Conservation (phyloP, 2,888 invertebrate genomes). For the Folsomia candida region DNA sequence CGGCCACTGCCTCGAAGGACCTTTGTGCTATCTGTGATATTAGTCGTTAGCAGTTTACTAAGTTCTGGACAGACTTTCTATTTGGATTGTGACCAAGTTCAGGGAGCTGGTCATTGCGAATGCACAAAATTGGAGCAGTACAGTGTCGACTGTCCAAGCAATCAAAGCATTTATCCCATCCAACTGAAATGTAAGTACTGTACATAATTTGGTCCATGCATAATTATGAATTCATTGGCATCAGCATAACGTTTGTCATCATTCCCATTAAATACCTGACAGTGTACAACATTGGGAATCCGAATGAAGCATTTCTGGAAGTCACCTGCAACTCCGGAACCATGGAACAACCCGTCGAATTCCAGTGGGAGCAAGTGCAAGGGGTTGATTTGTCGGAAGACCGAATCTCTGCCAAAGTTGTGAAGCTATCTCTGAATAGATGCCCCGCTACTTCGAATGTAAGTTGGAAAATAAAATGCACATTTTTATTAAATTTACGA, state of each 20-base stretch:
- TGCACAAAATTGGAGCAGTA: neutral
- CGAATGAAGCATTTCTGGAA: neutral
- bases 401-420: conserved; percentile 23
- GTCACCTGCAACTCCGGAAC: conserved; percentile 5
- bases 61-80: neutral
- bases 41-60: neutral
- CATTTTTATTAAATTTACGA: neutral
- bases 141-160: conserved; percentile 37
- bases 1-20: neutral
- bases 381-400: conserved; percentile 31
- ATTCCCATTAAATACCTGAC: neutral
- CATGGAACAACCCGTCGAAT: neutral
- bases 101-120: conserved; percentile 8
- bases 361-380: conserved; percentile 30
- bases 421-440: conserved; percentile 20
- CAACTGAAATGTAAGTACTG: conserved; percentile 36
- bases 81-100: conserved; percentile 30
- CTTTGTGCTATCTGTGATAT: neutral
- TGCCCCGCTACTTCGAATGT: conserved; percentile 38
- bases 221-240: conserved; percentile 1
- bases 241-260: neutral
- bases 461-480: neutral
- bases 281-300: neutral
- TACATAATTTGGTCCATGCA: conserved; percentile 8
- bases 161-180: conserved; percentile 29